These are phyloP conservation scores for Misgurnus anguillicaudatus DNA, from an alignment of 2,113 vertebrate species.

Conservation along the genomic window DNA sequence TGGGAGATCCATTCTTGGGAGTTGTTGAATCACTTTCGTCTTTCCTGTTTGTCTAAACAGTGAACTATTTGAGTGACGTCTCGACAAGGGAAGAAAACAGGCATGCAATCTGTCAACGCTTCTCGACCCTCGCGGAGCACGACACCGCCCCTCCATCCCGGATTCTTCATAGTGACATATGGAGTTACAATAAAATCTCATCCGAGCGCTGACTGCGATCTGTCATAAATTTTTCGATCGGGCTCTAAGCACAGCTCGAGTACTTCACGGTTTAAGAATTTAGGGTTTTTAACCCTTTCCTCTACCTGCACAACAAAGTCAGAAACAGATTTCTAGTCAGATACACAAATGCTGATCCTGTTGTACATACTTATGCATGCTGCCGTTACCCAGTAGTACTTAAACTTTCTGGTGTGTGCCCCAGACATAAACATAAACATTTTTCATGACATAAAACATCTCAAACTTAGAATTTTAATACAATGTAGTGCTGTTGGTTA, in stretches of 20 bases:
- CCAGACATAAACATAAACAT: no score
- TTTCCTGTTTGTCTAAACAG: slow-evolving; percentile 33
- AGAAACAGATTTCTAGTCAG: slow-evolving; percentile 16
- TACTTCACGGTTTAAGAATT: not conserved
- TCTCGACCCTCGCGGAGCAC: slow-evolving; percentile 52
- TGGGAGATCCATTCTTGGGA: slow-evolving; percentile 22
- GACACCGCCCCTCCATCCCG: not conserved
- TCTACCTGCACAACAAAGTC: not conserved
- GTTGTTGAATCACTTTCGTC: slow-evolving; percentile 47
- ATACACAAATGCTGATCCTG: not conserved
- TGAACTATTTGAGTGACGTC: slow-evolving; percentile 55
- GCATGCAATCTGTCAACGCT: slow-evolving; percentile 59
- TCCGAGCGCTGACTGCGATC: slow-evolving; percentile 55
- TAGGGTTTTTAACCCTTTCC: not conserved
- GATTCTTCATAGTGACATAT: slow-evolving; percentile 47
- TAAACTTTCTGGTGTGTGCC: no score
- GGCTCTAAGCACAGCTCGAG: slow-evolving; percentile 14
- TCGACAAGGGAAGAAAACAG: slow-evolving; percentile 40
- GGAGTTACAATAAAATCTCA: slow-evolving; percentile 60
- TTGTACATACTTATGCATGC: not conserved
- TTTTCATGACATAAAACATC: no score
- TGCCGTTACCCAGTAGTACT: no score
- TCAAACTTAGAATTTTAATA: no score
- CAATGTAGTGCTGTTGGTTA: no score
- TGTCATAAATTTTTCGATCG: slow-evolving; percentile 59